A percentile compares a stretch with the other conserved stretches of the same genome.
phyloP scores from a whole-genome alignment of 2,888 invertebrate species.

The Luperina testacea region DNA sequence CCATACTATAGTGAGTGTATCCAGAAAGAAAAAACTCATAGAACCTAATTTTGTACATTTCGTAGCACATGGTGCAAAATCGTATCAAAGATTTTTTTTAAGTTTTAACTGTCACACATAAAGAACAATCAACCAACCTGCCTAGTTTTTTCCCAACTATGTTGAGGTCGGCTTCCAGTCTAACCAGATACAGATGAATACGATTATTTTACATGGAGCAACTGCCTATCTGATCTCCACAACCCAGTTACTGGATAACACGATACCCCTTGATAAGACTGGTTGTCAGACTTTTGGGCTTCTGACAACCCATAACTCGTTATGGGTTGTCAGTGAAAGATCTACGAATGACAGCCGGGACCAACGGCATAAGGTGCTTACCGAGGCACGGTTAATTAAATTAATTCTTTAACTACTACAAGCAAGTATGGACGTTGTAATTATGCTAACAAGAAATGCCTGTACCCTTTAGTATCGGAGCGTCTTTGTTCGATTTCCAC shows the following conservation, averaged over 20 bases:
- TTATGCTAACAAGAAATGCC: slow-evolving; percentile 39
- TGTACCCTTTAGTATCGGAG: slow-evolving; percentile 14
- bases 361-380: neutral
- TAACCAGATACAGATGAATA: neutral
- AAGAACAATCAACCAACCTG: neutral
- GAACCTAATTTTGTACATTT: neutral
- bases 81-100: neutral
- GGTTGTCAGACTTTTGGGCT: neutral
- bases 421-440: slow-evolving; percentile 13
- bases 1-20: neutral
- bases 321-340: too few relatives aligned
- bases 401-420: neutral
- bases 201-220: neutral
- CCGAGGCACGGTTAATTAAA: neutral
- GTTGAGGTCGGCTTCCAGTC: neutral
- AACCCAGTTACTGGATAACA: neutral
- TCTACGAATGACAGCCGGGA: neutral
- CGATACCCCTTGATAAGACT: neutral
- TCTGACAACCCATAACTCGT: neutral
- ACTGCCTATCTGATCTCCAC: neutral
- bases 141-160: neutral
- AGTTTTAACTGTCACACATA: neutral
- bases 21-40: neutral
- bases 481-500: slow-evolving; percentile 38
- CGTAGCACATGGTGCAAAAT: neutral